These are phyloP conservation scores for Sebastes baramenuke DNA, from an alignment of 2,797 vertebrate genomes.

Conservation along the genomic window DNA sequence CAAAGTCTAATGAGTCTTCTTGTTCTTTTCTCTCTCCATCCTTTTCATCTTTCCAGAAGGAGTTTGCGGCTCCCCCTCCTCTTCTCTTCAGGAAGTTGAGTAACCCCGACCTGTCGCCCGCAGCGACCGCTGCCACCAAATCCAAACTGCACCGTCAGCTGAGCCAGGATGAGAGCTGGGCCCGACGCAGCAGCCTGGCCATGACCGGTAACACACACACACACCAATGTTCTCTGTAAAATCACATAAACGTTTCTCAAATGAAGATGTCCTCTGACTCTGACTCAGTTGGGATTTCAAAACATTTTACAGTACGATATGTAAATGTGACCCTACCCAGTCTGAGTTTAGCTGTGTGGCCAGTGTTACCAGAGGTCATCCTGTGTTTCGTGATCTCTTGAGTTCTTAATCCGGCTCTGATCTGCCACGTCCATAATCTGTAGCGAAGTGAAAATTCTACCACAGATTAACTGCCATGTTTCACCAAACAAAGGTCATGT, in stretches of 20 bases:
- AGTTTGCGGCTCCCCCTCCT: constrained; percentile 83
- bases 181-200: constrained; percentile 90
- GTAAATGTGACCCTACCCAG: no score
- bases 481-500: neutral
- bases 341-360: neutral
- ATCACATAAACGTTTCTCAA: no score
- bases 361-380: neutral
- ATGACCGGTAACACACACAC: constrained; percentile 85
- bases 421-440: neutral
- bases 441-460: neutral
- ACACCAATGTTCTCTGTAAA: neutral
- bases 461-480: neutral
- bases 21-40: neutral
- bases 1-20: neutral
- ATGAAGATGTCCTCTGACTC: neutral
- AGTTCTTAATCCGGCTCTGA: neutral
- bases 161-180: constrained; percentile 93
- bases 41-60: constrained; percentile 76
- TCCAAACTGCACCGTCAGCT: constrained; percentile 93
- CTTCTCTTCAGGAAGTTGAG: constrained; percentile 95
- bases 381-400: neutral
- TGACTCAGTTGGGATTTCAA: neutral
- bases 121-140: constrained; percentile 87
- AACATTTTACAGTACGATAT: neutral
- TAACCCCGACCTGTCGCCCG: constrained; percentile 94